These are phyloP conservation scores for Eurosta solidaginis DNA, from an alignment of 1,140 invertebrate species.

Conservation along the genomic window DNA sequence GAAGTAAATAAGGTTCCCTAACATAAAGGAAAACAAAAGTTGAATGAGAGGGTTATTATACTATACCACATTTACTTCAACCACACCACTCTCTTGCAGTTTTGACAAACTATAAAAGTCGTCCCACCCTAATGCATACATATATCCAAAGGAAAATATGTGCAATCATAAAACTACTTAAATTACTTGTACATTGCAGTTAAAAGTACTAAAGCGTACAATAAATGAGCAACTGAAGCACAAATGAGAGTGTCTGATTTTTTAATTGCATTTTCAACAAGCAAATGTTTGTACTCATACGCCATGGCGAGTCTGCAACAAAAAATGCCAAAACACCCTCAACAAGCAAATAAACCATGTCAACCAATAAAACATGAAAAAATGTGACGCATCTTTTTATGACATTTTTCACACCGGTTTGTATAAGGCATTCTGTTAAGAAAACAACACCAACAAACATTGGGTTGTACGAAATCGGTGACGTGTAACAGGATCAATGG, in stretches of 20 bases:
- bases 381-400: neutral
- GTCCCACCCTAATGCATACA: neutral
- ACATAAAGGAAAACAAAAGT: no score
- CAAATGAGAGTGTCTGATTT: neutral
- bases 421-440: no score
- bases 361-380: neutral
- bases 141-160: neutral
- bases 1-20: no score
- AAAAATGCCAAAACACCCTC: neutral
- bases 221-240: neutral
- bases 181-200: neutral
- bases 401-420: neutral
- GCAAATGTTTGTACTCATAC: conserved; percentile 2
- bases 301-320: neutral
- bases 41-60: no score
- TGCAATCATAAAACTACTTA: neutral
- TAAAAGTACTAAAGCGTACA: conserved; percentile 6
- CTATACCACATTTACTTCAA: no score
- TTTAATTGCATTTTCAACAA: neutral
- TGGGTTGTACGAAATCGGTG: no score
- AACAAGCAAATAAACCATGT: conserved; percentile 3
- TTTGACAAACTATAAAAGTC: no score
- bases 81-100: no score
- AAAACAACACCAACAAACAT: no score
- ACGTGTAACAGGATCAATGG: no score